These are phyloP conservation scores for Melieria crassipennis DNA, from an alignment of 2,888 invertebrate genomes.

Conservation along the genomic window DNA sequence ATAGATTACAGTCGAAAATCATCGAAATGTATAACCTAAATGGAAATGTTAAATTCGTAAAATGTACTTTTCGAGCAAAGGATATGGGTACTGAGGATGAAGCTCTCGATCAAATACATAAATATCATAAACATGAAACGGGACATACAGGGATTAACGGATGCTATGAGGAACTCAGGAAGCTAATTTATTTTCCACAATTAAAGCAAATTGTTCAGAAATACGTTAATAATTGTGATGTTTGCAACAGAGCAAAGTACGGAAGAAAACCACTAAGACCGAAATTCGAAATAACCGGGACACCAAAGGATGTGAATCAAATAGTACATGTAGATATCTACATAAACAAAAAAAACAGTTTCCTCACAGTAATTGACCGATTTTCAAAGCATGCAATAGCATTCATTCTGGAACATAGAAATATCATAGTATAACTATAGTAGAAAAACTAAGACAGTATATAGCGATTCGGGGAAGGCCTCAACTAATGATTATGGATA, in stretches of 20 bases:
- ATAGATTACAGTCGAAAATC: neutral
- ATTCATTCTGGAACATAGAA: constrained; percentile 5
- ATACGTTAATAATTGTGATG: constrained; percentile 13
- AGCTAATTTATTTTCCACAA: no score
- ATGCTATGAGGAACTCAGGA: no score
- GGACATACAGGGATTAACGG: neutral
- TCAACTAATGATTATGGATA: constrained; percentile 3
- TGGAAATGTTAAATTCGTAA: neutral
- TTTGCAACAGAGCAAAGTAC: constrained; percentile 11
- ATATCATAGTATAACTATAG: constrained; percentile 12
- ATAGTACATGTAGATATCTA: neutral
- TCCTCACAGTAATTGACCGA: constrained; percentile 2
- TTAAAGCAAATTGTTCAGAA: neutral
- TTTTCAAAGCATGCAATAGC: constrained; percentile 10
- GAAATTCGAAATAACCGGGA: neutral
- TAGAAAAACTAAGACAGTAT: constrained; percentile 6
- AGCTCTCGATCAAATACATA: neutral
- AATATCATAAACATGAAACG: neutral
- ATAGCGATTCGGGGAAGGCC: constrained; percentile 1
- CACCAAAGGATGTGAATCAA: neutral
- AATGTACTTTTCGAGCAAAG: neutral
- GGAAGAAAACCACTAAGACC: neutral
- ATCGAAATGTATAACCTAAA: neutral
- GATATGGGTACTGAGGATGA: neutral
- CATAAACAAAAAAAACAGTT: constrained; percentile 1